Evolutionary conservation across 2,888 invertebrate species (phyloP), one percentile per base, ranked within the genome.

Genomic region (Scaptomyza parva): DNA sequence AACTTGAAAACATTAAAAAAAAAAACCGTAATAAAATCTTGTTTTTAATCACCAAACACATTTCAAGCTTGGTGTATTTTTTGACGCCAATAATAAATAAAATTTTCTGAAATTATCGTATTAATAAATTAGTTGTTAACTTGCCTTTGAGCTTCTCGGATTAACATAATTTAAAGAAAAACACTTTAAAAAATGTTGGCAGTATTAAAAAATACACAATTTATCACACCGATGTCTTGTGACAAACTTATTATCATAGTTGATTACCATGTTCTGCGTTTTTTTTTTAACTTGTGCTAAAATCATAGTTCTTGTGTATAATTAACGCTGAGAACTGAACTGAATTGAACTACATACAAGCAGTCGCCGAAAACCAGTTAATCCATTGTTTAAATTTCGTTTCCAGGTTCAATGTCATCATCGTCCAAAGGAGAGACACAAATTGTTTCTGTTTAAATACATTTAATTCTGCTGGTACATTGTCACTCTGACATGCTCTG

Each of bases 161-260:
- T 33, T 33, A n/a, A 8, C 35, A n/a, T 35, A 8, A 8, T 35
- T 35, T 2, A 35, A n/a, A 7, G 30, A 5, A 12, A 12, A 1
- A 5, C 12, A 30, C 5, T 14, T 12, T 3, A 14, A 26, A 17
- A 24, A 8, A n/a, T 18, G 17, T 45, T 7, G n/a, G n/a, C n/a
- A n/a, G n/a, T 45, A 2, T 28, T 28, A 11, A 4, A 7, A 14
- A 2, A 6, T 11, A 24, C 6, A n/a, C 33, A 33, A n/a, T 26
- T 11, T 44, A 1, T 26, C 6, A 7, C 8, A n/a, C 1, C 5
- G 1, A 11, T 3, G 47, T 43, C 12, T 45, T 57, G 72, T 72
- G 67, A 61, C 61, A 61, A 71, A 66, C 61, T 20, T 53, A 66
- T 70, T 70, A 66, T 37, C 54, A 60, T 52, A 30, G 52, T 43